Percentiles rank a stretch among this genome's conserved stretches.
These are phyloP conservation scores for Tetrao urogallus DNA, from an alignment of 2,113 vertebrate species.

Conservation along the genomic window DNA sequence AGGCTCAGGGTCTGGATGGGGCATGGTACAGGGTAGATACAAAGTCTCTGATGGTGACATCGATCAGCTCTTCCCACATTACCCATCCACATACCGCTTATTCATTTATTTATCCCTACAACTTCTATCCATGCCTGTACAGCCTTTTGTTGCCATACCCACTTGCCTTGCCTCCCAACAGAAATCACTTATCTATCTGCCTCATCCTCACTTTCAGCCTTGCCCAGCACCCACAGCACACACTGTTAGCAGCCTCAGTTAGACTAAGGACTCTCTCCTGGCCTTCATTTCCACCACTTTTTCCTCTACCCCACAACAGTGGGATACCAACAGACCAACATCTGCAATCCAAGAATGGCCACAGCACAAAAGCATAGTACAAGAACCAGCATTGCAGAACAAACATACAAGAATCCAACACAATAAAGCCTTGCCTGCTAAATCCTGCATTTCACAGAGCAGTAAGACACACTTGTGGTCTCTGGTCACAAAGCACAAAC, in stretches of 20 bases:
- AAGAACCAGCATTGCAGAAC: not conserved
- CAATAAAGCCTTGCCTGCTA: not conserved
- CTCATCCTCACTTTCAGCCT: not conserved
- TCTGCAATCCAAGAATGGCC: not conserved
- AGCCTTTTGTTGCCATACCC: not conserved
- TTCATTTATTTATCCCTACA: not conserved
- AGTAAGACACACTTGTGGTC: accelerated
- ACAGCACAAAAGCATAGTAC: not conserved
- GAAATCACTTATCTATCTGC: not conserved
- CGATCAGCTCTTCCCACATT: not conserved
- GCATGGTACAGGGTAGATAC: not conserved
- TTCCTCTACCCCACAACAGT: not conserved
- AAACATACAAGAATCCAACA: not conserved
- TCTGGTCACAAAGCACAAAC: not conserved
- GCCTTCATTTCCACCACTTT: not conserved
- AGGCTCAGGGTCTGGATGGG: not conserved
- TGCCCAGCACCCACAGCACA: not conserved
- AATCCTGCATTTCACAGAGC: not conserved
- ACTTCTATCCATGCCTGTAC: not conserved
- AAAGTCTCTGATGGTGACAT: not conserved
- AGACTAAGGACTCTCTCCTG: accelerated
- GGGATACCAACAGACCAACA: not conserved
- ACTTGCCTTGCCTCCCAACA: not conserved
- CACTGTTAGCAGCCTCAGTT: not conserved
- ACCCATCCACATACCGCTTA: not conserved